Evolutionary conservation across 2,113 vertebrate genomes (phyloP).

Genomic region (Gambusia holbrooki): DNA sequence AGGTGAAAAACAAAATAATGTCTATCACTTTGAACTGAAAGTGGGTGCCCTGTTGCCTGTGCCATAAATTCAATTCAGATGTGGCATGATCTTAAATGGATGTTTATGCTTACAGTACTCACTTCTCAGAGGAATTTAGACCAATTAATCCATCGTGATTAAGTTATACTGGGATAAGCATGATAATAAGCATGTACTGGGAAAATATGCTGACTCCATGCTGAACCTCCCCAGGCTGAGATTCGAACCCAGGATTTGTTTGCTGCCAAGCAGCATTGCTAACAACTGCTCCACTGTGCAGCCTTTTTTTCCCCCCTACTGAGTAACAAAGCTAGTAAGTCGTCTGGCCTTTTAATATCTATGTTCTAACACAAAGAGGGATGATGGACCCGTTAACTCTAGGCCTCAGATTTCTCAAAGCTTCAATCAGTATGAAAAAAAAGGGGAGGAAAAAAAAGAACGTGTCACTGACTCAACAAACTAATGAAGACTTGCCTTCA

Average conservation of each 20-base stretch:
- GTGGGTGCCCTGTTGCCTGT: not conserved
- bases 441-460: not conserved
- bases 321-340: not conserved
- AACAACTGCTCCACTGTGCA: no score
- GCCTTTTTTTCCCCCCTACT: not conserved
- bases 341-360: not conserved
- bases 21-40: not conserved
- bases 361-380: slow-evolving; percentile 33
- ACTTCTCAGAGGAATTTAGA: no score
- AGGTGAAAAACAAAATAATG: no score
- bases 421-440: slow-evolving; percentile 30
- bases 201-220: not conserved
- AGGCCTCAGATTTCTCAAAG: slow-evolving; percentile 21
- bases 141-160: no score
- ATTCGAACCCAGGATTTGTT: not conserved
- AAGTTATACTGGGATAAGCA: no score
- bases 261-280: not conserved
- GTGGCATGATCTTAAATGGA: no score
- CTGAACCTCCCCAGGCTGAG: not conserved
- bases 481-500: slow-evolving; percentile 25
- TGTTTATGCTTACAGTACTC: no score
- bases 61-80: not conserved
- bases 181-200: no score
- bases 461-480: slow-evolving; percentile 14
- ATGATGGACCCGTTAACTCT: slow-evolving; percentile 34